Conservation (phyloP, 37 sponge, comb jelly and placozoan genomes). For the Spongilla lacustris region DNA sequence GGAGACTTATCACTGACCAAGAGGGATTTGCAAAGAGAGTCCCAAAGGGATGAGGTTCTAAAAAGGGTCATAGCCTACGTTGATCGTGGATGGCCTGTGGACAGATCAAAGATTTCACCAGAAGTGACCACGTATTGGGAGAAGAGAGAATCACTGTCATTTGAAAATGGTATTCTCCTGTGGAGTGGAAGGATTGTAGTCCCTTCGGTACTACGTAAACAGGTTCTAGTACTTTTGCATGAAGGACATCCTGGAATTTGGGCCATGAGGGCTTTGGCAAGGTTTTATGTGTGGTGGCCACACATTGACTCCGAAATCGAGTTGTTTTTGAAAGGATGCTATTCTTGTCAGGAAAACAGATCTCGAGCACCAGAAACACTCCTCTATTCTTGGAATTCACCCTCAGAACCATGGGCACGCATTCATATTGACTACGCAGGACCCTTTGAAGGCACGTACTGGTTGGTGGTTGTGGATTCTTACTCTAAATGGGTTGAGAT, state of each 20-base stretch:
- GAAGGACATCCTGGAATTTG: conserved; percentile 38
- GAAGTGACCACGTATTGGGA: conserved; percentile 3
- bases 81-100: conserved; percentile 1
- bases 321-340: neutral
- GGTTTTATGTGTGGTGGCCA: conserved; percentile 50
- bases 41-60: conserved; percentile 22
- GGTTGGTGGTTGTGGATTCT: conserved; percentile 30
- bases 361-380: neutral
- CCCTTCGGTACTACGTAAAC: neutral
- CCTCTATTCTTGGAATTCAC: conserved; percentile 35
- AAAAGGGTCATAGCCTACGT: neutral
- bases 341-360: conserved; percentile 12
- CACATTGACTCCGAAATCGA: conserved; percentile 23
- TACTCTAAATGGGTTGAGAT: conserved; percentile 36
- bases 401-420: conserved; percentile 31
- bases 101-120: neutral
- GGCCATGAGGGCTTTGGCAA: conserved; percentile 24
- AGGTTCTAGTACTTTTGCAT: conserved; percentile 5
- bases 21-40: conserved; percentile 6
- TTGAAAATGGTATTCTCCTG: conserved; percentile 17
- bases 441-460: conserved; percentile 28
- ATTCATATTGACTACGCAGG: conserved; percentile 38
- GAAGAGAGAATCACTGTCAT: conserved; percentile 6
- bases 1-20: neutral
- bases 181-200: conserved; percentile 23